Evolutionary conservation across 2,888 invertebrate genomes (phyloP).

Genomic region (Oxycera nigricornis): DNA sequence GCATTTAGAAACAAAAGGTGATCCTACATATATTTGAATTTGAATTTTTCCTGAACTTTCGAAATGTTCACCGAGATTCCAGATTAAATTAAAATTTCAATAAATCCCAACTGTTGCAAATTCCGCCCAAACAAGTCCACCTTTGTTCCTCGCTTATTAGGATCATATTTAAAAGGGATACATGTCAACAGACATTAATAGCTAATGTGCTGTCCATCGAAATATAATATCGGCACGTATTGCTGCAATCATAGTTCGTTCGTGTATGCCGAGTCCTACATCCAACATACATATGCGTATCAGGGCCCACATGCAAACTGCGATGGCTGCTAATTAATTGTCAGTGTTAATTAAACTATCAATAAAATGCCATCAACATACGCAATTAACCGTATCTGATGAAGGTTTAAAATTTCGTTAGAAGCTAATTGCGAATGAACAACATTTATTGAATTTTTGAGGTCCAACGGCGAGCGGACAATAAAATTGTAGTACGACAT

Average conservation of each 20-base stretch:
- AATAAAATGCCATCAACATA: conserved; percentile 16
- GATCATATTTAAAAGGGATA: too few relatives aligned
- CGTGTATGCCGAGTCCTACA: not conserved
- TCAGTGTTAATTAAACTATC: conserved; percentile 32
- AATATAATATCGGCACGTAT: not conserved
- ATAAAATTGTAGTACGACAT: too few relatives aligned
- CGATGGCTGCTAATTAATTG: conserved; percentile 27
- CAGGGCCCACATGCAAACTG: not conserved
- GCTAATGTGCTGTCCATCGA: not conserved
- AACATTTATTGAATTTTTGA: conserved; percentile 23
- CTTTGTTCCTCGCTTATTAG: too few relatives aligned
- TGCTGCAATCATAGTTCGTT: not conserved
- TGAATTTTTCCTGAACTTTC: too few relatives aligned
- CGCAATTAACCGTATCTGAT: conserved; percentile 24
- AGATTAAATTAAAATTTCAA: not conserved
- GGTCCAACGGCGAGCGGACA: too few relatives aligned
- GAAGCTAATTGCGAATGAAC: not conserved
- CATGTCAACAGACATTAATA: too few relatives aligned
- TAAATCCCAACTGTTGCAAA: too few relatives aligned
- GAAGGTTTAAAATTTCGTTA: conserved; percentile 32
- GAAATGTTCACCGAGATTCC: not conserved
- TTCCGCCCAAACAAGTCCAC: too few relatives aligned
- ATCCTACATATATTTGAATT: too few relatives aligned
- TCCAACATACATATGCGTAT: not conserved
- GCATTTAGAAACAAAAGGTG: too few relatives aligned